Conservation (phyloP, 37 sponge, comb jelly and placozoan species). For the Ianthella basta region DNA sequence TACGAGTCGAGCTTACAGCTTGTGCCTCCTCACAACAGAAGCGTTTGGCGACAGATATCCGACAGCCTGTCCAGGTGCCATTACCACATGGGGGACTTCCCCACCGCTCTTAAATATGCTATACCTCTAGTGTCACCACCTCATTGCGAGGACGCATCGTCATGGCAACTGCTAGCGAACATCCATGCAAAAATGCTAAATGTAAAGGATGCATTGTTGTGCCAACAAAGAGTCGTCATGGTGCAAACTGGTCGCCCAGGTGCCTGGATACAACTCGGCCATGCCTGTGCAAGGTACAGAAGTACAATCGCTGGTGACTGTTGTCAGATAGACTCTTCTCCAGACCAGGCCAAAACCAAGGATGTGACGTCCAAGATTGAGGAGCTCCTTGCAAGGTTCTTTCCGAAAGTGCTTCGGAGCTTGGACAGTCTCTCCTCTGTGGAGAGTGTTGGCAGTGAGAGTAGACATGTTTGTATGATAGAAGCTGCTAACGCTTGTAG, state of each 20-base stretch:
- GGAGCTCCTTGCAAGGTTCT: background rate
- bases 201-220: background rate
- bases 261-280: background rate
- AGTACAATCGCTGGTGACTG: background rate
- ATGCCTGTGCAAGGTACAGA: background rate
- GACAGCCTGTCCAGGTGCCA: conserved; percentile 19
- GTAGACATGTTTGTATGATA: background rate
- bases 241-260: background rate
- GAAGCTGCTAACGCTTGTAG: background rate
- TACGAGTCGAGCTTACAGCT: background rate
- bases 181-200: background rate
- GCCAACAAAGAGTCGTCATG: background rate
- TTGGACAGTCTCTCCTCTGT: too few relatives aligned
- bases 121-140: conserved; percentile 6
- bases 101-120: background rate
- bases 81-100: background rate
- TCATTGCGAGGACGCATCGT: background rate
- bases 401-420: too few relatives aligned
- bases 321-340: background rate
- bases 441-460: too few relatives aligned
- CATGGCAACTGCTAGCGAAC: conserved; percentile 20
- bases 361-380: background rate
- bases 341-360: background rate
- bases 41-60: background rate
- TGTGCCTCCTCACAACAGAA: background rate